Evolutionary conservation across 2,888 invertebrate genomes (phyloP).

Genomic region (Drosophila leonis): DNA sequence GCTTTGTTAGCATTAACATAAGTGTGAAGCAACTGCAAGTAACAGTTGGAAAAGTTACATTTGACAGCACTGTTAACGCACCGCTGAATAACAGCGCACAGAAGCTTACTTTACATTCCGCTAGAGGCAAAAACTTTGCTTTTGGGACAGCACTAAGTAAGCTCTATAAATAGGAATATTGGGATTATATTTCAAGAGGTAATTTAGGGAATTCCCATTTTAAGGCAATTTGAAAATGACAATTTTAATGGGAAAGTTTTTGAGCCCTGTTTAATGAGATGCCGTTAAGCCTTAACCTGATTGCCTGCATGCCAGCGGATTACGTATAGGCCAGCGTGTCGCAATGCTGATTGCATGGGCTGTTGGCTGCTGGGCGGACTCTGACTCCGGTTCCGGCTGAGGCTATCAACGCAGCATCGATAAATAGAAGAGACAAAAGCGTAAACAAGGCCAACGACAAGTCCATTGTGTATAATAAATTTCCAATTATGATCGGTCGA

Average conservation of each 20-base stretch:
- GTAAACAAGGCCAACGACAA: constrained; percentile 36
- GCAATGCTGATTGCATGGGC: neutral
- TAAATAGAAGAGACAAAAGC: constrained; percentile 13
- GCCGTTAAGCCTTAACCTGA: constrained; percentile 6
- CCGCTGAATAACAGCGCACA: constrained; percentile 10
- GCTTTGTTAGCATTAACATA: constrained; percentile 1
- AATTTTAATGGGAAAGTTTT: neutral
- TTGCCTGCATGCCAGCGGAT: constrained; percentile 5
- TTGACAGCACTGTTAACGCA: neutral
- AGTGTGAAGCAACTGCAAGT: neutral
- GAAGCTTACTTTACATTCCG: neutral
- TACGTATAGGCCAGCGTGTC: constrained; percentile 41
- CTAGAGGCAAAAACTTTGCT: neutral
- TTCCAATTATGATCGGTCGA: constrained; percentile 75
- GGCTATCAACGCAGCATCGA: constrained; percentile 18
- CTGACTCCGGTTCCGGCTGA: neutral
- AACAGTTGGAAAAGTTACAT: neutral
- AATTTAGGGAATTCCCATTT: neutral
- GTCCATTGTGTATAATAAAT: constrained; percentile 76
- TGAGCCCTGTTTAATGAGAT: neutral
- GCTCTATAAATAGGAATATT: neutral
- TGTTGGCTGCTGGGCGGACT: neutral
- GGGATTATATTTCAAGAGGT: neutral
- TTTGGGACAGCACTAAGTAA: constrained; percentile 25
- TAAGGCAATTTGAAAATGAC: neutral